phyloP scores from a whole-genome alignment of 2,888 invertebrate species.

The Chrysolina haemoptera region DNA sequence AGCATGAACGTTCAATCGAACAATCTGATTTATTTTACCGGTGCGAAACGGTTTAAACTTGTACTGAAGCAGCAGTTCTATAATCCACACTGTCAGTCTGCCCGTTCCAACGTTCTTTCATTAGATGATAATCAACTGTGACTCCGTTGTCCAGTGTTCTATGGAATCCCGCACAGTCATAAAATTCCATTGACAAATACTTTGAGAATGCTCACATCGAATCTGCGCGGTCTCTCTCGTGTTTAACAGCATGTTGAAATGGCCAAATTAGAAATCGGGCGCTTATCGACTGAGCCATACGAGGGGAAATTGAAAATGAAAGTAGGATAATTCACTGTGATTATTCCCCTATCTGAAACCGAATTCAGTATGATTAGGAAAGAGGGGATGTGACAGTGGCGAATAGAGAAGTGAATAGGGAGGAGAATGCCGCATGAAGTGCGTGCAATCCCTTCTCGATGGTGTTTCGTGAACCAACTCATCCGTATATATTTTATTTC shows the following conservation, averaged over 20 bases:
- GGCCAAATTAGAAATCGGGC: conserved; percentile 38
- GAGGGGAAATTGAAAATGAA: conserved; percentile 9
- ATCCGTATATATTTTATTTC: no score
- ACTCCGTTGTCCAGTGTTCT: conserved; percentile 11
- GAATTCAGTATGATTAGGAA: no score
- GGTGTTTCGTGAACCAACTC: no score
- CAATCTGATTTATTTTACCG: no score
- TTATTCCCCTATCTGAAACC: no score
- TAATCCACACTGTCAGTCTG: background rate
- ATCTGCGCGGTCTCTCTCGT: conserved; percentile 36
- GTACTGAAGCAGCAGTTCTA: conserved; percentile 1
- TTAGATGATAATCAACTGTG: conserved; percentile 18
- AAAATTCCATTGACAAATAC: conserved; percentile 41
- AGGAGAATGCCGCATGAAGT: no score
- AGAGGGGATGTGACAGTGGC: no score
- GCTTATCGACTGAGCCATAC: conserved; percentile 38
- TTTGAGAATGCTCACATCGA: conserved; percentile 37
- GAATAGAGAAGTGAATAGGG: no score
- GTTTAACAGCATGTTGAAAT: conserved; percentile 41
- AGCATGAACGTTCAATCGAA: no score
- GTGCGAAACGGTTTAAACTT: background rate
- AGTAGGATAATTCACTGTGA: background rate
- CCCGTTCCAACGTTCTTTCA: background rate
- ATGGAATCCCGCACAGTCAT: conserved; percentile 27
- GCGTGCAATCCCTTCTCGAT: no score